A percentile compares a stretch with the other conserved stretches of the same genome.
Evolutionary conservation across 2,888 invertebrate species (phyloP).

Genomic region (Pterobdella sp.): DNA sequence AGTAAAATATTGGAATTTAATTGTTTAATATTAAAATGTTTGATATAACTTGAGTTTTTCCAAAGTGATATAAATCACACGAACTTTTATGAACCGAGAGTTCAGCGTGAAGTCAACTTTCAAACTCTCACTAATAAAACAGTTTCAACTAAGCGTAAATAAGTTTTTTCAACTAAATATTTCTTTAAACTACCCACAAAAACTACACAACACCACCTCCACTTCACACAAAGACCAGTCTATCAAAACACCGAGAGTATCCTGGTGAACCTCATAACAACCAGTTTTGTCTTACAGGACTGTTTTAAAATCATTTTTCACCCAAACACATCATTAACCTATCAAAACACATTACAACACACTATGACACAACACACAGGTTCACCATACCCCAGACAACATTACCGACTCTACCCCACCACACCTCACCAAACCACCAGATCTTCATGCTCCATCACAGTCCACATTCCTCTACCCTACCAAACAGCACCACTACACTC

Average conservation of each 20-base stretch:
- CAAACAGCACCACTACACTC: neutral
- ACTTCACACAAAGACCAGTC: neutral
- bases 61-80: too few species aligned
- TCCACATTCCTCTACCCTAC: neutral
- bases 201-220: neutral
- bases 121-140: too few species aligned
- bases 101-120: too few species aligned
- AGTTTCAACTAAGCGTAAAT: too few species aligned
- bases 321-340: neutral
- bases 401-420: neutral
- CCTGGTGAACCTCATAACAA: neutral
- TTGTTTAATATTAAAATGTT: too few species aligned
- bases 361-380: neutral
- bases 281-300: neutral
- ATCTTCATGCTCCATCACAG: neutral
- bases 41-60: too few species aligned
- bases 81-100: too few species aligned
- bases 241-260: neutral
- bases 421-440: neutral
- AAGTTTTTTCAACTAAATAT: too few species aligned
- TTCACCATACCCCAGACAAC: neutral
- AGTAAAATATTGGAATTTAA: too few species aligned
- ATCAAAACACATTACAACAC: neutral
- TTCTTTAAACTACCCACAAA: too few species aligned
- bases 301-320: neutral